Evolutionary conservation across 2,797 vertebrate species (phyloP), one percentile per base, ranked within the genome.

Genomic region (Odontamblyopus rebecca): DNA sequence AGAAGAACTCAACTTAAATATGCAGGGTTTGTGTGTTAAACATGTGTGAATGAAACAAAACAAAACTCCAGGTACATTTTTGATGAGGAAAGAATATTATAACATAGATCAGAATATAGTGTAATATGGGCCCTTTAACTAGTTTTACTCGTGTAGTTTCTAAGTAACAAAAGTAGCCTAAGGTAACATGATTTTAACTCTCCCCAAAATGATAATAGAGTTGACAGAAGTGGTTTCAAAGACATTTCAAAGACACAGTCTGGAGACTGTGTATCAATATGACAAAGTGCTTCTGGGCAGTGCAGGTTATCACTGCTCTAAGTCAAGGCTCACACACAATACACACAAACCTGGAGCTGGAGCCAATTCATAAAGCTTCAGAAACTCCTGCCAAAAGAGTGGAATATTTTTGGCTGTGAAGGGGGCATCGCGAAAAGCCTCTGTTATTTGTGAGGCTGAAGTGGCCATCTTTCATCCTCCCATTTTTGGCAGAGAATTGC

Each of bases 401-500:
- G 4, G 51, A 67, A 8, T 66, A 29, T 61, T 66, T 65, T 69
- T 69, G 61, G 70, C 65, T 67, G 19, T n/a, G 1, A 62, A 60
- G 29, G 60, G 29, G 2, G 11, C 15, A 16, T 18, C 23, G 50
- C 29, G 15, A 32, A 29, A 30, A 61, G 41, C 13, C 38, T 19
- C 38, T 41, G 18, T 64, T 54, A 70, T 67, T 63, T 65, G 63
- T 29, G 41, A 63, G 26, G 29, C 27, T 32, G 53, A 1, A 41
- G 5, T 44, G 51, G 50, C 30, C 44, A 74, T 73, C 71, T 68
- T 72, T 66, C 48, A 50, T 71, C 5, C n/a, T 30, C 29, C 19
- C 11, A 7, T 48, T 54, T 63, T 65, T 69, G 63, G 56, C 70
- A 78, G 68, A 30, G 62, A n/a, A 41, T 30, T 68, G 30, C 15